Evolutionary conservation across 2,113 vertebrate species (phyloP), one percentile per base, ranked within the genome.

Genomic region (Pomatorhinus ruficollis): DNA sequence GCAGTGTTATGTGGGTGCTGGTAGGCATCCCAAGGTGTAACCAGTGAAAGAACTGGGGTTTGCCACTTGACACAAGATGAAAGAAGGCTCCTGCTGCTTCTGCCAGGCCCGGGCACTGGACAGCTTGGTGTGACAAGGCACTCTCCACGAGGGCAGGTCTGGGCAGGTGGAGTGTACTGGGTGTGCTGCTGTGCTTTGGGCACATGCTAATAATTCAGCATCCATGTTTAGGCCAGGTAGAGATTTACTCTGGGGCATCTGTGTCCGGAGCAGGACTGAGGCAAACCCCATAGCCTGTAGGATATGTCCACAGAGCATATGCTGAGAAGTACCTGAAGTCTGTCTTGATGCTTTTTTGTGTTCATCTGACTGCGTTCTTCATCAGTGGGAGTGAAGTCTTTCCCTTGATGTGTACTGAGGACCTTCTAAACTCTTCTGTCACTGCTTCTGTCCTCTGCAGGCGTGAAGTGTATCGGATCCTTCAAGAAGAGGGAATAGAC

Each of bases 401-500:
- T 91, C 47, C 14, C 22, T 68, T 79, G 66, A 31, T 9, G 1
- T 15, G 11, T 65, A 18, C 57, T 64, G 35, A 45, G 42, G 68
- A 47, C 50, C 11, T 76, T 61, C n/a, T 76, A n/a, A 30, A 19
- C 15, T 60, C 24, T 75, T 66, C 63, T 80, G 61, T 30, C 39
- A 5, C 28, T 25, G 10, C 40, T 80, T 68, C 16, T 92, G 40
- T 95, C 65, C 83, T 89, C 76, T 76, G 8, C 96, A 99, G 99
- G 98, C 98, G 99, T 89, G 99, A 99, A 95, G 99, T 99, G 44
- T 99, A 99, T 97, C 99, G 99, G 53, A 99, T 99, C 96, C 98
- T 99, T 78, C 99, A 99, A 87, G 99, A 99, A 57, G 99, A 99
- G 50, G 99, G 99, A 40, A 99, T 99, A 53, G 99, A 99, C 96